Evolutionary conservation across 2,888 invertebrate genomes (phyloP).

Genomic region (Drosophila mercatorum): DNA sequence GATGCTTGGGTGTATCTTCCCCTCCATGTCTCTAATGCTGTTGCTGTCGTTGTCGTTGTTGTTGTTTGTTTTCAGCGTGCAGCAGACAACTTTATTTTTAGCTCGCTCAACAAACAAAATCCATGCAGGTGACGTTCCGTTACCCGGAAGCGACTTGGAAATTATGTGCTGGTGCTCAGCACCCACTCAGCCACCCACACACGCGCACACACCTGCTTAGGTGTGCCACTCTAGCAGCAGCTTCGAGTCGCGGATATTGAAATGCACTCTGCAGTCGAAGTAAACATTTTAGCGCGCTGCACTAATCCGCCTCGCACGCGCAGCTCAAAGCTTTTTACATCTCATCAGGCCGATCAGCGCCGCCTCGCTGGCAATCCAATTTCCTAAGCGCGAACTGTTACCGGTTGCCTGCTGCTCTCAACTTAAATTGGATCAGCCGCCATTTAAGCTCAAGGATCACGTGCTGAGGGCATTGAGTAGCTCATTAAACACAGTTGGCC

Average conservation of each 20-base stretch:
- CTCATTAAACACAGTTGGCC: not conserved
- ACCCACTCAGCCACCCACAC: not conserved
- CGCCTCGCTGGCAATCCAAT: constrained; percentile 19
- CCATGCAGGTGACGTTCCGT: constrained; percentile 24
- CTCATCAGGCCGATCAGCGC: constrained; percentile 2
- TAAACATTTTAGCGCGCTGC: constrained; percentile 25
- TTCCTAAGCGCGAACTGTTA: constrained; percentile 10
- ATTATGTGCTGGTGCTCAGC: constrained; percentile 22
- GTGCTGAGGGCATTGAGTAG: not conserved
- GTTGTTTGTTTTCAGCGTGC: not conserved
- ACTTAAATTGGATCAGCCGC: not conserved
- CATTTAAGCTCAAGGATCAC: not conserved
- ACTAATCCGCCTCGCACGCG: constrained; percentile 49
- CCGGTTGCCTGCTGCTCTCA: not conserved
- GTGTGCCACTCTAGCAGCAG: not conserved
- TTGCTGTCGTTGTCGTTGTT: not conserved
- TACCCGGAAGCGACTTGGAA: constrained; percentile 38
- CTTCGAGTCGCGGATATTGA: constrained; percentile 38
- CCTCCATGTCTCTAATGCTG: not conserved
- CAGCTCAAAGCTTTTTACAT: constrained; percentile 4
- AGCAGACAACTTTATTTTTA: constrained; percentile 28
- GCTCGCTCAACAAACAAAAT: constrained; percentile 28
- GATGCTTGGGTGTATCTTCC: not conserved
- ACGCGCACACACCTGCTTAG: not conserved
- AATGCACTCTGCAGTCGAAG: constrained; percentile 46